These are phyloP conservation scores for Lumbricus terrestris DNA, from an alignment of 2,888 invertebrate species.

Conservation along the genomic window DNA sequence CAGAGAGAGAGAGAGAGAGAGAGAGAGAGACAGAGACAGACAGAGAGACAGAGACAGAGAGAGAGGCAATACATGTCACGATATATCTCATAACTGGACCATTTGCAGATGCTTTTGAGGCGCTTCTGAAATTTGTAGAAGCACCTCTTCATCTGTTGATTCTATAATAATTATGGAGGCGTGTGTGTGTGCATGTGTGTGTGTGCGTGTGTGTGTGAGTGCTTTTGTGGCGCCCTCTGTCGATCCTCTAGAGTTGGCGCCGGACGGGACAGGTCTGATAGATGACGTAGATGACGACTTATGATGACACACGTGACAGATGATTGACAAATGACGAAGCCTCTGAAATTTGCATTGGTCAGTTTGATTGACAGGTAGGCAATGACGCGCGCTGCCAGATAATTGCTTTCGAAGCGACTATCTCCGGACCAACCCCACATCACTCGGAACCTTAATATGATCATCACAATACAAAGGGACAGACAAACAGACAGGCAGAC, in stretches of 20 bases:
- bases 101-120: neutral
- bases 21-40: too few relatives aligned
- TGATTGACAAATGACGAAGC: slow-evolving; percentile 10
- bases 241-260: neutral
- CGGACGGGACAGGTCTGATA: neutral
- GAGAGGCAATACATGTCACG: neutral
- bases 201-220: too few relatives aligned
- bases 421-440: neutral
- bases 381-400: neutral
- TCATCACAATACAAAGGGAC: neutral
- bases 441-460: neutral
- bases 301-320: slow-evolving; percentile 10
- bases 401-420: slow-evolving; percentile 14
- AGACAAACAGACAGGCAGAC: neutral
- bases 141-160: neutral
- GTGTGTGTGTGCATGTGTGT: neutral
- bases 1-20: too few relatives aligned
- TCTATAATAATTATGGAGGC: neutral
- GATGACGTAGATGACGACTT: slow-evolving; percentile 11
- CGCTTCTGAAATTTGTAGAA: neutral
- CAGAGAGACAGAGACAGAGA: too few relatives aligned
- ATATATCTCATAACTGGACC: neutral
- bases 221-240: neutral
- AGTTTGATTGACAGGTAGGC: slow-evolving; percentile 8
- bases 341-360: neutral